Evolutionary conservation across 2,113 vertebrate genomes (phyloP).

Genomic region (Phrynocephalus versicolor): DNA sequence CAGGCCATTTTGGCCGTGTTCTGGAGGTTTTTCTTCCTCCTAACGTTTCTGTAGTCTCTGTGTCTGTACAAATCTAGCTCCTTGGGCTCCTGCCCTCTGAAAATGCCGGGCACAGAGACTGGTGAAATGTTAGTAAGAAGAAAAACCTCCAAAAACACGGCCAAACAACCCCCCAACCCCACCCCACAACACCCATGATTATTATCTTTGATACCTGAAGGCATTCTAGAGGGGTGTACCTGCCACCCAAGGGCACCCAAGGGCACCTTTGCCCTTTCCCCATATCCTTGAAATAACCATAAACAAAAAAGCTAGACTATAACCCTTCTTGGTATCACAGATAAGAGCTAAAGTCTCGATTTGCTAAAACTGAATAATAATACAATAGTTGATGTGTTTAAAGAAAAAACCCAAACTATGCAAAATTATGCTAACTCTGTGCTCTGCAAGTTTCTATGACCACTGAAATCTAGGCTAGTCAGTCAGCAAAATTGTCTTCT

Average conservation of each 20-base stretch:
- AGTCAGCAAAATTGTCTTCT: background rate
- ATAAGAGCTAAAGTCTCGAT: no score
- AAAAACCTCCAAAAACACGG: no score
- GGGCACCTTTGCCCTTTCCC: background rate
- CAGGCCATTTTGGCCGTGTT: no score
- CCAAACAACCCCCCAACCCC: no score
- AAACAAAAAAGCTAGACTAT: background rate
- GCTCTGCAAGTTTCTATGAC: background rate
- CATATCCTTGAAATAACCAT: background rate
- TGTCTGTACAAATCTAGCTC: no score
- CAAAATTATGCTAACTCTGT: background rate
- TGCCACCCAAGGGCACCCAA: background rate
- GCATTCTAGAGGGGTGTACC: background rate
- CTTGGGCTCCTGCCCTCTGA: no score
- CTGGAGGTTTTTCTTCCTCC: no score
- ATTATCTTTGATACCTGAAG: background rate
- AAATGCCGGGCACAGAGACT: no score
- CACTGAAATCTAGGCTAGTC: background rate
- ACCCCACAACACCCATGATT: no score
- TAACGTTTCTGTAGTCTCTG: no score
- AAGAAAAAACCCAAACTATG: background rate
- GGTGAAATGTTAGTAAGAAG: no score
- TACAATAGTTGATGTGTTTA: background rate
- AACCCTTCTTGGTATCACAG: background rate
- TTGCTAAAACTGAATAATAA: background rate